Conservation (phyloP, 2,888 invertebrate genomes). For the Tinea trinotella region DNA sequence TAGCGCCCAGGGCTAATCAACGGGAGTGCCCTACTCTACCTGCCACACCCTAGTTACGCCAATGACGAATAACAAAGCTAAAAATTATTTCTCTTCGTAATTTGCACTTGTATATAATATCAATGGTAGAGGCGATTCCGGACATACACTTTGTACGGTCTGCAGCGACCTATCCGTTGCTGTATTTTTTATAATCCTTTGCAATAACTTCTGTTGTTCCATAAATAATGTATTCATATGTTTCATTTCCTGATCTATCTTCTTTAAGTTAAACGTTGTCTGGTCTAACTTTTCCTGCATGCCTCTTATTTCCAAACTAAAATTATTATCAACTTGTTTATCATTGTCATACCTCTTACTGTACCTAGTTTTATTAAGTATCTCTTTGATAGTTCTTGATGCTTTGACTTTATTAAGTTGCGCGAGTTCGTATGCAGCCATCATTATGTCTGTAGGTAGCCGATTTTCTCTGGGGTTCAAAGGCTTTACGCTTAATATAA, state of each 20-base stretch:
- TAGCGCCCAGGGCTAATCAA: no score
- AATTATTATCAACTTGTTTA: constrained; percentile 51
- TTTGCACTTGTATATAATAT: background rate
- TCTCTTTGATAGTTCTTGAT: constrained; percentile 75
- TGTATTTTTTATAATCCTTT: constrained; percentile 42
- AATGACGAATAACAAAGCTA: no score
- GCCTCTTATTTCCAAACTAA: constrained; percentile 72
- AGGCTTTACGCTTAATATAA: constrained; percentile 86
- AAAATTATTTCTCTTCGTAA: background rate
- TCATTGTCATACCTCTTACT: constrained; percentile 76
- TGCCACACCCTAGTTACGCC: no score
- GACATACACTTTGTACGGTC: constrained; percentile 31
- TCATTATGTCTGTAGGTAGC: constrained; percentile 83
- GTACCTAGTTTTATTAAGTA: constrained; percentile 71
- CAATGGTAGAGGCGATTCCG: constrained; percentile 29
- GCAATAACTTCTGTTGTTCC: constrained; percentile 54
- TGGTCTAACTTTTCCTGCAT: constrained; percentile 80
- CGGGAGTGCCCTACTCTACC: no score
- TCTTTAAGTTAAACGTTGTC: constrained; percentile 78
- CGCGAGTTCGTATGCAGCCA: constrained; percentile 85
- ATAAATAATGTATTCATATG: constrained; percentile 72
- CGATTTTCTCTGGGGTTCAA: constrained; percentile 86
- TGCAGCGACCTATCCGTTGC: constrained; percentile 33
- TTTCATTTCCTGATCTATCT: constrained; percentile 77
- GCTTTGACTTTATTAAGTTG: constrained; percentile 79